A percentile compares a stretch with the other conserved stretches of the same genome.
Evolutionary conservation across 2,888 invertebrate genomes (phyloP).

Genomic region (Mechanitis mazaeus): DNA sequence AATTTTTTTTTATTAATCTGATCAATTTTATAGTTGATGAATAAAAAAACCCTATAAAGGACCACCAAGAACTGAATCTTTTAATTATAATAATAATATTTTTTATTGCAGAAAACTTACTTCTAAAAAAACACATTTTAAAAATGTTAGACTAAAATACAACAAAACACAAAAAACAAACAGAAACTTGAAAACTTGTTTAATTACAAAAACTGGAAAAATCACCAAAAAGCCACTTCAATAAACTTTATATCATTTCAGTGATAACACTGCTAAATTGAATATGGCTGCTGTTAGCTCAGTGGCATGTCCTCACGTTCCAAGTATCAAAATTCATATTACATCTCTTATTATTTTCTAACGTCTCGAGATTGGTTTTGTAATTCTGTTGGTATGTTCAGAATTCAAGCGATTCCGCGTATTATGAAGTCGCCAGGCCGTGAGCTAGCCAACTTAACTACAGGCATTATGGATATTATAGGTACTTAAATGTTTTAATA

Average conservation of each 20-base stretch:
- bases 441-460: neutral
- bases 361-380: conserved; percentile 40
- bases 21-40: too few relatives aligned
- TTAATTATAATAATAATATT: too few relatives aligned
- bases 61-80: too few relatives aligned
- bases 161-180: neutral
- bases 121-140: too few relatives aligned
- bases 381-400: conserved; percentile 44
- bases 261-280: conserved; percentile 41
- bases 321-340: conserved; percentile 33
- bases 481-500: too few relatives aligned
- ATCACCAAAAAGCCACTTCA: conserved; percentile 22
- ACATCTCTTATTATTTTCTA: conserved; percentile 39
- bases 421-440: neutral
- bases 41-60: too few relatives aligned
- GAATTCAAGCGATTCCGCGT: conserved; percentile 10
- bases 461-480: too few relatives aligned
- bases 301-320: conserved; percentile 33
- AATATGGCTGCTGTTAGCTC: conserved; percentile 33
- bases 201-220: neutral
- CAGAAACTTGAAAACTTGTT: neutral
- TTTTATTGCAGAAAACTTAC: too few relatives aligned
- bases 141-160: too few relatives aligned
- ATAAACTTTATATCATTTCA: conserved; percentile 30
- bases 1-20: too few relatives aligned